Percentiles rank a stretch among this genome's conserved stretches.
Evolutionary conservation across 2,113 vertebrate species (phyloP).

Genomic region (Lagopus leucura): DNA sequence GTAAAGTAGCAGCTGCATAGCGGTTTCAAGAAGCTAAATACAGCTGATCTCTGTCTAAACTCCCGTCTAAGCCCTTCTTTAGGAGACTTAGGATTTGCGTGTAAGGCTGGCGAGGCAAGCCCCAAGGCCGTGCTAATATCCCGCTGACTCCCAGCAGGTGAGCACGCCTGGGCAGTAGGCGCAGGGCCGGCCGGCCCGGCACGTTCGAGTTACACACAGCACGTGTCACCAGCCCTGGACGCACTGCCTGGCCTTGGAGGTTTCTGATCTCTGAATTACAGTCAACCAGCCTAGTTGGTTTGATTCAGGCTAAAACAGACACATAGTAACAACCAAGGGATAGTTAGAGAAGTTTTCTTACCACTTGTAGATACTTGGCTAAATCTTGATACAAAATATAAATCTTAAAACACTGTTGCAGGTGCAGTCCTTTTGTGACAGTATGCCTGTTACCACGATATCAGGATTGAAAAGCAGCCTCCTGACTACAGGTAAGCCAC

Average conservation of each 20-base stretch:
- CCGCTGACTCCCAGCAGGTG: no score
- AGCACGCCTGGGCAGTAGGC: neutral
- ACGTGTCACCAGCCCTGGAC: rapidly evolving
- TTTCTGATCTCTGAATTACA: neutral
- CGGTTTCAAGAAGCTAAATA: neutral
- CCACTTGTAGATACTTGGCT: neutral
- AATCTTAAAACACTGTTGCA: neutral
- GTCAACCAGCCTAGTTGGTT: rapidly evolving
- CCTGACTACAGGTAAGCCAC: rapidly evolving
- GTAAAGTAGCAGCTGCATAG: neutral
- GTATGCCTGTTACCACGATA: rapidly evolving
- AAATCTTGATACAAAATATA: neutral
- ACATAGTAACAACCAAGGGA: neutral
- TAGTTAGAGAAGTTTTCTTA: neutral
- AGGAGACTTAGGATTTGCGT: neutral
- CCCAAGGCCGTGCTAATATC: neutral
- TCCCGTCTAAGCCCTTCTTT: neutral
- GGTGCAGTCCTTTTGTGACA: rapidly evolving
- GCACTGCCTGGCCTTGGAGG: neutral
- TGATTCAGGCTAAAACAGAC: neutral
- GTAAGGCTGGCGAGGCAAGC: neutral
- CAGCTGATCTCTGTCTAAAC: neutral
- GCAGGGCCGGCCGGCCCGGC: neutral
- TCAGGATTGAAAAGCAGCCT: neutral
- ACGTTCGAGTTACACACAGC: rapidly evolving